phyloP scores from a whole-genome alignment of 2,888 invertebrate genomes.

The Baronia brevicornis region DNA sequence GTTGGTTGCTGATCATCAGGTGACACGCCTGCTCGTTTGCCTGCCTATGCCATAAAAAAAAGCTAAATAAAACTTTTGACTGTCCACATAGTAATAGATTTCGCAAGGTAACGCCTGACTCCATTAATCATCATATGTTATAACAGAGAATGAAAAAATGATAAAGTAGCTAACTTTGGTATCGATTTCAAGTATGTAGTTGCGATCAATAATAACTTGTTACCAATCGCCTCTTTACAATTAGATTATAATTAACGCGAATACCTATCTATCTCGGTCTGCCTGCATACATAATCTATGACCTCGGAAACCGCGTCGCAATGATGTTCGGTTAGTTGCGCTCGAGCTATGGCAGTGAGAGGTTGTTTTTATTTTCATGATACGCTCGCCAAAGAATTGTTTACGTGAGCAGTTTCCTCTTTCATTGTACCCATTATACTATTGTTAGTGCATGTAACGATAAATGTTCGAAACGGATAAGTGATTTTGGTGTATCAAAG shows the following conservation, averaged over 20 bases:
- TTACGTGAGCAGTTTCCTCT: conserved; percentile 40
- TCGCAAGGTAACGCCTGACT: too few relatives aligned
- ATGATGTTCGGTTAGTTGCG: conserved; percentile 32
- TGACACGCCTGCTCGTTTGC: too few relatives aligned
- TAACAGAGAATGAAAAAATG: too few relatives aligned
- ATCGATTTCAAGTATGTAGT: too few relatives aligned
- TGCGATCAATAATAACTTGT: too few relatives aligned
- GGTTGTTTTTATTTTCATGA: conserved; percentile 23
- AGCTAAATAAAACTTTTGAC: too few relatives aligned
- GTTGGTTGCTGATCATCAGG: too few relatives aligned
- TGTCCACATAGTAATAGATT: too few relatives aligned
- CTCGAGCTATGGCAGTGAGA: conserved; percentile 34
- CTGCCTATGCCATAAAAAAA: too few relatives aligned
- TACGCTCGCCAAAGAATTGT: conserved; percentile 25
- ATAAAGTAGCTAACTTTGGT: too few relatives aligned
- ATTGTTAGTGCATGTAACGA: conserved; percentile 18
- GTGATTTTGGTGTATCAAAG: conserved; percentile 23
- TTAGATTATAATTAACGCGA: conserved; percentile 15
- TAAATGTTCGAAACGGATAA: conserved; percentile 22
- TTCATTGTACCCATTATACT: conserved; percentile 22
- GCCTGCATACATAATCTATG: conserved; percentile 22
- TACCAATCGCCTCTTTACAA: conserved; percentile 2
- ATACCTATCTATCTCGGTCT: conserved; percentile 13
- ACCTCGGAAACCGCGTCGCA: conserved; percentile 22
- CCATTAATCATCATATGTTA: too few relatives aligned